Evolutionary conservation across 2,113 vertebrate species (phyloP).

Genomic region (Clarias gariepinus): DNA sequence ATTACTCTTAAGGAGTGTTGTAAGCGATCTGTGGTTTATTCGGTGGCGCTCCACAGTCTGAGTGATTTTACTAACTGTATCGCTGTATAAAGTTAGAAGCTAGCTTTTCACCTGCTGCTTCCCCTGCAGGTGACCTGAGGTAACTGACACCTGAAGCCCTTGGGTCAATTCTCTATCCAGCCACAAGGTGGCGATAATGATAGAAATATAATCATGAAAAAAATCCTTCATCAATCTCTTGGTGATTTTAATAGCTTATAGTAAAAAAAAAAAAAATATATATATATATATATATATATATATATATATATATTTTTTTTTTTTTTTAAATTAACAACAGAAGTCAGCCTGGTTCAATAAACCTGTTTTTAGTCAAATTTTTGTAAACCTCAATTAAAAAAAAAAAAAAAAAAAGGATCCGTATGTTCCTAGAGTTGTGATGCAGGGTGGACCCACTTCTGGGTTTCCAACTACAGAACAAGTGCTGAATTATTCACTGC

Average conservation of each 20-base stretch:
- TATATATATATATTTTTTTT: too few species aligned
- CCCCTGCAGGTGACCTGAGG: too few species aligned
- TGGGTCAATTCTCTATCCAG: background rate
- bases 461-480: conserved; percentile 1
- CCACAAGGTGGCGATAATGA: background rate
- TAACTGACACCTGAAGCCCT: background rate
- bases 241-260: background rate
- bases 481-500: background rate
- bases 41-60: too few species aligned
- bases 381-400: background rate
- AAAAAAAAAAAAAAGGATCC: background rate
- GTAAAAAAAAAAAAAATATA: too few species aligned
- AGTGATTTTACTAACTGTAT: too few species aligned
- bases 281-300: too few species aligned
- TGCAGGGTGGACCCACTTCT: background rate
- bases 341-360: background rate
- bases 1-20: too few species aligned
- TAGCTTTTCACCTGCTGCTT: too few species aligned
- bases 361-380: background rate
- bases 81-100: too few species aligned
- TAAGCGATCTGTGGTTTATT: too few species aligned
- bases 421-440: background rate
- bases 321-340: too few species aligned
- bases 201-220: background rate
- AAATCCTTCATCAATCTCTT: background rate